A percentile compares a stretch with the other conserved stretches of the same genome.
These are phyloP conservation scores for Brenthis daphne DNA, from an alignment of 2,888 invertebrate genomes.

Conservation along the genomic window DNA sequence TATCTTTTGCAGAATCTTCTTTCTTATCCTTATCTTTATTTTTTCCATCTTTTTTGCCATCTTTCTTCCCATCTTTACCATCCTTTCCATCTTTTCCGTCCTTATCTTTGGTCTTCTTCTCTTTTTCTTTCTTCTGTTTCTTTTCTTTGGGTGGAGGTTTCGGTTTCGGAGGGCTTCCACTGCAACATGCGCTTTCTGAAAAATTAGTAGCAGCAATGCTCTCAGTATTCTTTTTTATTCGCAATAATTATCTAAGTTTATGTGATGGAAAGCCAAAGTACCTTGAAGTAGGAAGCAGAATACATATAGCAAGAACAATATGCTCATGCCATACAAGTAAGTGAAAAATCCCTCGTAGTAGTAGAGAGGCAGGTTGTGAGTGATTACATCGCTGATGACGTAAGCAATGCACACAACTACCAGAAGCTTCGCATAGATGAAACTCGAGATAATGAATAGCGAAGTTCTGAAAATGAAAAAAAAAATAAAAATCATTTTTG, in stretches of 20 bases:
- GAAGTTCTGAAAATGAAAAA: slow-evolving; percentile 88
- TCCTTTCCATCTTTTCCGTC: slow-evolving; percentile 84
- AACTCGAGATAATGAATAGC: slow-evolving; percentile 96
- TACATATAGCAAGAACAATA: slow-evolving; percentile 95
- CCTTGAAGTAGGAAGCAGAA: slow-evolving; percentile 96
- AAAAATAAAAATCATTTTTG: slow-evolving; percentile 25
- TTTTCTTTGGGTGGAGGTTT: slow-evolving; percentile 86
- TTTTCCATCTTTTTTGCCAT: slow-evolving; percentile 82
- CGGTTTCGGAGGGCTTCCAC: slow-evolving; percentile 85
- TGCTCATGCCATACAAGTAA: slow-evolving; percentile 95
- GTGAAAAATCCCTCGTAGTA: slow-evolving; percentile 98
- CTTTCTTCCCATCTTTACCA: slow-evolving; percentile 77
- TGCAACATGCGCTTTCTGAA: slow-evolving; percentile 91
- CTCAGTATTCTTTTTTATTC: background rate
- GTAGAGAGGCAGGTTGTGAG: slow-evolving; percentile 94
- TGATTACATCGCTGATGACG: slow-evolving; percentile 96
- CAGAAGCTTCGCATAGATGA: slow-evolving; percentile 96
- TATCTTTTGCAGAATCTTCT: slow-evolving; percentile 83
- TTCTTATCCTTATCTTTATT: slow-evolving; percentile 83
- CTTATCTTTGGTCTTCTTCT: slow-evolving; percentile 84
- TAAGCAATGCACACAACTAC: slow-evolving; percentile 96
- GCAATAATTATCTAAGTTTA: background rate
- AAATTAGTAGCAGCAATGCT: slow-evolving; percentile 1
- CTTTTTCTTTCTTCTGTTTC: slow-evolving; percentile 86
- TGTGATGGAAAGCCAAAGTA: slow-evolving; percentile 45